Conservation (phyloP, 2,797 vertebrate species). For the Cirrhinus mrigala region DNA sequence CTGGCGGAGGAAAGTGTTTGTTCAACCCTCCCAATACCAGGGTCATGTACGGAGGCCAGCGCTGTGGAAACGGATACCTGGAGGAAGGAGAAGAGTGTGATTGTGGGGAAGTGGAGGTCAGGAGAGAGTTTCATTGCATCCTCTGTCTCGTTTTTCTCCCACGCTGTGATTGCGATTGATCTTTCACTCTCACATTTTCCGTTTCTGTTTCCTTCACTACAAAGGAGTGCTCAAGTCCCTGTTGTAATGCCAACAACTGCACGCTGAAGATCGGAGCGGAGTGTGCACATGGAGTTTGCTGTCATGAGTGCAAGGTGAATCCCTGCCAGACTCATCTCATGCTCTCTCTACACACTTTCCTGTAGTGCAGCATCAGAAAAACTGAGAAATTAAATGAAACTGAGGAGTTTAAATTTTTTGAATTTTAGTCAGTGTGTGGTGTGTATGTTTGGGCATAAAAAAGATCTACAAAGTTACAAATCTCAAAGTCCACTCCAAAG, state of each 20-base stretch:
- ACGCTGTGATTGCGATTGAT: not conserved
- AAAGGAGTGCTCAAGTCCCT: conserved; percentile 93
- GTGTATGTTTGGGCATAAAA: too few species aligned
- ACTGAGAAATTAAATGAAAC: not conserved
- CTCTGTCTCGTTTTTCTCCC: conserved; percentile 19
- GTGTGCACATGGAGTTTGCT: conserved; percentile 95
- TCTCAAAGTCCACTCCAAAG: too few species aligned
- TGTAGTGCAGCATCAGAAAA: not conserved
- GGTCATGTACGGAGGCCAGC: conserved; percentile 89
- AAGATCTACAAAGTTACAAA: too few species aligned
- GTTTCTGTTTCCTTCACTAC: conserved; percentile 15
- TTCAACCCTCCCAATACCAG: conserved; percentile 93
- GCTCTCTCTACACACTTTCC: not conserved
- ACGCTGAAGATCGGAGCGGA: conserved; percentile 88
- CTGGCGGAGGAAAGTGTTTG: conserved; percentile 97
- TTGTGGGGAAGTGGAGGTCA: conserved; percentile 94
- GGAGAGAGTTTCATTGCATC: conserved; percentile 25
- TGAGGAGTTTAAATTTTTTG: too few species aligned
- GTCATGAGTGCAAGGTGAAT: conserved; percentile 91
- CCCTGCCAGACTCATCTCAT: not conserved
- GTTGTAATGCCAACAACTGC: conserved; percentile 93
- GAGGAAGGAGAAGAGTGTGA: conserved; percentile 98
- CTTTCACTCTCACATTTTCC: not conserved
- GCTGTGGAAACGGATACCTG: conserved; percentile 96
- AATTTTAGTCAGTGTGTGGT: too few species aligned